These are phyloP conservation scores for Jacana jacana DNA, from an alignment of 2,113 vertebrate genomes.

Conservation along the genomic window DNA sequence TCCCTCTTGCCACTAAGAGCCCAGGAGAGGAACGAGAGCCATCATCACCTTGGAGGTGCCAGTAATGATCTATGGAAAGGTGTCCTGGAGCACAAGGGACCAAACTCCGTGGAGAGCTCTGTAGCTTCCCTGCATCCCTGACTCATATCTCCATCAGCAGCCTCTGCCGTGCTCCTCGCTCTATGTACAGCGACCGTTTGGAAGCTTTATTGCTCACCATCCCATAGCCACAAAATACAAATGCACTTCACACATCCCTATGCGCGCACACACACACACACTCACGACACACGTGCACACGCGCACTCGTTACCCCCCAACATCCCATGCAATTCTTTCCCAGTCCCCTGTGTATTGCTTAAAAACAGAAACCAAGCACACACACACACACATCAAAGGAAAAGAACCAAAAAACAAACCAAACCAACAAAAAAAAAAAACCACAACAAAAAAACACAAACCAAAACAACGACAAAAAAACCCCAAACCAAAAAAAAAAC, in stretches of 20 bases:
- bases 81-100: conserved; percentile 1
- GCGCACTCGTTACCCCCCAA: background rate
- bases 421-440: background rate
- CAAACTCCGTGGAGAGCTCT: background rate
- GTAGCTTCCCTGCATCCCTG: background rate
- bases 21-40: background rate
- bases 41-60: conserved; percentile 20
- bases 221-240: conserved; percentile 1
- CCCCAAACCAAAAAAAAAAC: too few relatives aligned
- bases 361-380: background rate
- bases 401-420: background rate
- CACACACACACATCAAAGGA: background rate
- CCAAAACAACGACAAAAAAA: too few relatives aligned
- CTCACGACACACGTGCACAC: background rate
- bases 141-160: background rate
- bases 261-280: background rate
- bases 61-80: background rate
- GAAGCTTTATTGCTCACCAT: background rate
- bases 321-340: conserved; percentile 5
- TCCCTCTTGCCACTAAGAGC: background rate
- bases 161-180: background rate
- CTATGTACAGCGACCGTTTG: background rate
- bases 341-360: background rate
- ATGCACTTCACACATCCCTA: background rate
- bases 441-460: background rate